Conservation (phyloP, 2,113 vertebrate genomes). For the Chauna torquata region DNA sequence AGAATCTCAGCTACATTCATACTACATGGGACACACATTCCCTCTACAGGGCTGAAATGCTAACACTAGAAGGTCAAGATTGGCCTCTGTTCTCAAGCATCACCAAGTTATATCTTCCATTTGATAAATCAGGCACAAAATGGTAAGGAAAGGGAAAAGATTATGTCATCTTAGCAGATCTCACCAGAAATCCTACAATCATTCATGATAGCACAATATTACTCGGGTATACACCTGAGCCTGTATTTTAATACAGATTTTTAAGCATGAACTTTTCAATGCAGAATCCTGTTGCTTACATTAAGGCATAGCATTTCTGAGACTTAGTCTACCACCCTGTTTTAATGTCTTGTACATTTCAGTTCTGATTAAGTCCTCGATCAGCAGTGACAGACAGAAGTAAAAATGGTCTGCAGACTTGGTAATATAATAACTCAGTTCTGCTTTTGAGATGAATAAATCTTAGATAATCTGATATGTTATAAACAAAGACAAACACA, state of each 20-base stretch:
- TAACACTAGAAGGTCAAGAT: not conserved
- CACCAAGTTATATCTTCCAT: not conserved
- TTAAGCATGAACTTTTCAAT: not conserved
- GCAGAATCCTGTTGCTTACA: not conserved
- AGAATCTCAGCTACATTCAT: not conserved
- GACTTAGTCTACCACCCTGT: not conserved
- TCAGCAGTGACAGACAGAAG: not conserved
- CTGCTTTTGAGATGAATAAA: not conserved
- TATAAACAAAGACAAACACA: not conserved
- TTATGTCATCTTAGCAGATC: not conserved
- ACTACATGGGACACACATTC: not conserved
- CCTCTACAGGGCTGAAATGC: not conserved
- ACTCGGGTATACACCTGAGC: not conserved
- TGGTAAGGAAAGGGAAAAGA: not conserved
- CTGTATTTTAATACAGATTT: not conserved
- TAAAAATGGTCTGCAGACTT: not conserved
- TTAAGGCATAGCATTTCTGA: not conserved
- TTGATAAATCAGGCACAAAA: not conserved
- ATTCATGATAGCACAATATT: not conserved
- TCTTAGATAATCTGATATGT: not conserved
- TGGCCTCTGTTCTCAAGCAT: not conserved
- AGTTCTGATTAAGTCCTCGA: not conserved
- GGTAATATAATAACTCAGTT: not conserved
- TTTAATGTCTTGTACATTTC: not conserved
- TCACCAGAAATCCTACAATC: not conserved